Conservation (phyloP, 2,113 vertebrate species). For the Xyliphius kryptos region DNA sequence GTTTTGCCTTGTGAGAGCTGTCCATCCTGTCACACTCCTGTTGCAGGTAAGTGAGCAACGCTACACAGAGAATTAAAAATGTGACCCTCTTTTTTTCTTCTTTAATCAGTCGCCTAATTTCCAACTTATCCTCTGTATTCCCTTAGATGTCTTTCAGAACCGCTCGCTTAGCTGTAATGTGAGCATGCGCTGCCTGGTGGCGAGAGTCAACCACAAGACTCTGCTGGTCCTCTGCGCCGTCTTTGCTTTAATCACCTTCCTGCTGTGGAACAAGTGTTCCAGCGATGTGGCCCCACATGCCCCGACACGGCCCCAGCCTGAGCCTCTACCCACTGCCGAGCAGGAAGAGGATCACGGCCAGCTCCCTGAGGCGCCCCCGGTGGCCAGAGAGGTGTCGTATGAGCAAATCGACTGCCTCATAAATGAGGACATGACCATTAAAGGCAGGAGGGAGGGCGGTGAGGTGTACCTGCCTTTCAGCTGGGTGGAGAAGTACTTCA, state of each 20-base stretch:
- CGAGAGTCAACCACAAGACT: conserved; percentile 95
- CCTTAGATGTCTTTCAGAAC: no score
- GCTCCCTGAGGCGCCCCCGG: conserved; percentile 77
- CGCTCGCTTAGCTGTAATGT: conserved; percentile 76
- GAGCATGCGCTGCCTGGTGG: conserved; percentile 96
- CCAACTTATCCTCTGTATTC: no score
- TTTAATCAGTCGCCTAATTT: no score
- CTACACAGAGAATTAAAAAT: no score
- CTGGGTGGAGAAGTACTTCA: conserved; percentile 95
- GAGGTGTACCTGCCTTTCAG: conserved; percentile 92
- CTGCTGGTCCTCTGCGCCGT: conserved; percentile 88
- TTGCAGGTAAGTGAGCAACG: no score
- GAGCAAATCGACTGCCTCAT: conserved; percentile 96
- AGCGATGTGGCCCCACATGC: conserved; percentile 63
- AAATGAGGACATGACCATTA: conserved; percentile 86
- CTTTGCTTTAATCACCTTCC: conserved; percentile 82
- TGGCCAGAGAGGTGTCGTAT: conserved; percentile 71
- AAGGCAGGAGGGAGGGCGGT: conserved; percentile 77
- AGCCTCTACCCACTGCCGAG: conserved; percentile 57
- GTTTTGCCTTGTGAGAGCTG: no score
- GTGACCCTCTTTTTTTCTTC: no score
- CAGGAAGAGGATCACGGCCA: conserved; percentile 66
- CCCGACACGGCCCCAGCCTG: conserved; percentile 52
- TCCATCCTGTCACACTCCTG: no score
- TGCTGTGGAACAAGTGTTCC: conserved; percentile 92